Evolutionary conservation across 2,113 vertebrate species (phyloP).

Genomic region (Shinisaurus crocodilurus): DNA sequence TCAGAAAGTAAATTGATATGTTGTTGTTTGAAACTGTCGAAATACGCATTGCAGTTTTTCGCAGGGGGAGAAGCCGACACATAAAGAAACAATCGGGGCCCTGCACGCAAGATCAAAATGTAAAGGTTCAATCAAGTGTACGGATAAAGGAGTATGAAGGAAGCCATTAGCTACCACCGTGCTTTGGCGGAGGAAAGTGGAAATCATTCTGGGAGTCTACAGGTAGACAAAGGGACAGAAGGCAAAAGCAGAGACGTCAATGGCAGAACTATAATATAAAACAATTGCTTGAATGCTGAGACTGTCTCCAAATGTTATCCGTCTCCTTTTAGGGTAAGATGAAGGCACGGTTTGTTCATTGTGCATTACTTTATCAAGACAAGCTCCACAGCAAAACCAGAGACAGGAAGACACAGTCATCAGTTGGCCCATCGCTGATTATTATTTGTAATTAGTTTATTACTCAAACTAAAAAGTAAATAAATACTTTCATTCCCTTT

Average conservation of each 20-base stretch:
- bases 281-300: background rate
- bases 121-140: conserved; percentile 60
- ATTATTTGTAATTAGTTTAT: conserved; percentile 76
- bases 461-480: conserved; percentile 71
- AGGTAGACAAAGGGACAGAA: background rate
- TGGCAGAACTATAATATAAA: background rate
- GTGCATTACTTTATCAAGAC: background rate
- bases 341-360: background rate
- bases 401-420: conserved; percentile 55
- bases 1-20: conserved; percentile 22
- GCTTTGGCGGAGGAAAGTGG: conserved; percentile 38
- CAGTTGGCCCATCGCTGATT: conserved; percentile 65
- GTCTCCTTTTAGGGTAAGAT: background rate
- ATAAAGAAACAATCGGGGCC: conserved; percentile 21
- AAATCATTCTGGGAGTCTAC: conserved; percentile 42
- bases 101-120: conserved; percentile 47
- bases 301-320: background rate
- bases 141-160: conserved; percentile 45
- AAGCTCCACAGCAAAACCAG: conserved; percentile 25
- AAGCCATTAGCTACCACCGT: conserved; percentile 51
- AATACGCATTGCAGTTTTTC: background rate
- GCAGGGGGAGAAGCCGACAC: background rate
- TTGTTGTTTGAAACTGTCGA: conserved; percentile 41
- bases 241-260: conserved; percentile 9
- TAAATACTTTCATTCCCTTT: conserved; percentile 64